phyloP scores from a whole-genome alignment of 2,888 invertebrate species.

The Amiota communis region DNA sequence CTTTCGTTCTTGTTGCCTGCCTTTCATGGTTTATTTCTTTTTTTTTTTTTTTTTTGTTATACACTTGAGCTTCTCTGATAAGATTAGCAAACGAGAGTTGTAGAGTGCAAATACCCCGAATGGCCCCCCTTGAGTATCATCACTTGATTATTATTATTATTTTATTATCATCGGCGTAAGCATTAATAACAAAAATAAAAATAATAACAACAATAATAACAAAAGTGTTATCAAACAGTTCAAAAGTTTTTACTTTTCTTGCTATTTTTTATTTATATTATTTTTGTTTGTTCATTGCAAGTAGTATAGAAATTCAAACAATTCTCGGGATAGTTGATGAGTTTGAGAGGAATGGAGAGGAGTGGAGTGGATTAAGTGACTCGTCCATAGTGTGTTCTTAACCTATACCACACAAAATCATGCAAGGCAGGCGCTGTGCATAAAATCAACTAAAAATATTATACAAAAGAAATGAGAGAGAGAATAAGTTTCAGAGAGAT shows the following conservation, averaged over 20 bases:
- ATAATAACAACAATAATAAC: slow-evolving; percentile 12
- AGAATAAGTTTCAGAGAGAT: background rate
- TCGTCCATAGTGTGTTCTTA: slow-evolving; percentile 45
- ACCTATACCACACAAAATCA: slow-evolving; percentile 54
- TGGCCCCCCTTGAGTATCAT: background rate
- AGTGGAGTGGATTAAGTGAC: too few relatives aligned
- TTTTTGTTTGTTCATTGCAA: too few relatives aligned
- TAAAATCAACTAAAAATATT: slow-evolving; percentile 1
- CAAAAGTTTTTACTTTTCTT: background rate
- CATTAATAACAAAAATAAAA: slow-evolving; percentile 13
- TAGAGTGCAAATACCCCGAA: background rate
- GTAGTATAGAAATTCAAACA: too few relatives aligned
- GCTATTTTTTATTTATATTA: background rate
- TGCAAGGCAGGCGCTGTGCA: slow-evolving; percentile 42
- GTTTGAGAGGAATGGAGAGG: too few relatives aligned
- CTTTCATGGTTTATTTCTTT: background rate
- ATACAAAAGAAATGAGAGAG: background rate
- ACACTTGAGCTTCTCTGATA: background rate
- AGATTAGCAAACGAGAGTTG: slow-evolving; percentile 12
- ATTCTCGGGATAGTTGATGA: too few relatives aligned
- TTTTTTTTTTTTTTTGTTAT: background rate
- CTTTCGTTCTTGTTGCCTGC: too few relatives aligned
- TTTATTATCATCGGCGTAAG: background rate
- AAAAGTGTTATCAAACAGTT: slow-evolving; percentile 22
- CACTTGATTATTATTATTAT: slow-evolving; percentile 3